These are phyloP conservation scores for Tetramorium parvispinum DNA, from an alignment of 1,140 invertebrate species.

Conservation along the genomic window DNA sequence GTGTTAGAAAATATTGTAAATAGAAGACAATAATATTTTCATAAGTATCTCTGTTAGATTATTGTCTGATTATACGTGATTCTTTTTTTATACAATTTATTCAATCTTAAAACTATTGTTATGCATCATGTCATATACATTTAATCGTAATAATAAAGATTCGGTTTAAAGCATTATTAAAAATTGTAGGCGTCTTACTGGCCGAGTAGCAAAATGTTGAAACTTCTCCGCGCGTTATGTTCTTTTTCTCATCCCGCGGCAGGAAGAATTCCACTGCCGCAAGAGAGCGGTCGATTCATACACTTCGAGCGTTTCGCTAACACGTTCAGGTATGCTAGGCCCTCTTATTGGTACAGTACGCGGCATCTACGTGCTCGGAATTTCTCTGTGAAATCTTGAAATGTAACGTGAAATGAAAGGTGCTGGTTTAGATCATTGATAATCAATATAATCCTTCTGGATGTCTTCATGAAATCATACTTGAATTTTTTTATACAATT, in stretches of 20 bases:
- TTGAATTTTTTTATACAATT: neutral
- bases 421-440: neutral
- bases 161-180: neutral
- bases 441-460: conserved; percentile 9
- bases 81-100: neutral
- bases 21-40: neutral
- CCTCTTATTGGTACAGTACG: conserved; percentile 49
- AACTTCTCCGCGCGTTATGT: conserved; percentile 8
- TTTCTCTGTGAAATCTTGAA: conserved; percentile 44
- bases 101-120: neutral
- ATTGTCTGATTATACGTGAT: neutral
- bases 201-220: neutral
- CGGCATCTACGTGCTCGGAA: conserved; percentile 41
- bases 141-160: neutral
- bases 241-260: conserved; percentile 19
- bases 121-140: neutral
- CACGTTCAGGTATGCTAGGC: conserved; percentile 55
- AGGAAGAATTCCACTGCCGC: conserved; percentile 38
- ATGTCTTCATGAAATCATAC: conserved; percentile 22
- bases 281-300: conserved; percentile 45
- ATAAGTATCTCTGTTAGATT: neutral
- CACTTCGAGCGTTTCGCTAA: conserved; percentile 53
- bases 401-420: conserved; percentile 35
- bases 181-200: neutral
- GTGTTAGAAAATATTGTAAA: neutral